Conservation (phyloP, 2,113 vertebrate species). For the Xenopus tropicalis region DNA sequence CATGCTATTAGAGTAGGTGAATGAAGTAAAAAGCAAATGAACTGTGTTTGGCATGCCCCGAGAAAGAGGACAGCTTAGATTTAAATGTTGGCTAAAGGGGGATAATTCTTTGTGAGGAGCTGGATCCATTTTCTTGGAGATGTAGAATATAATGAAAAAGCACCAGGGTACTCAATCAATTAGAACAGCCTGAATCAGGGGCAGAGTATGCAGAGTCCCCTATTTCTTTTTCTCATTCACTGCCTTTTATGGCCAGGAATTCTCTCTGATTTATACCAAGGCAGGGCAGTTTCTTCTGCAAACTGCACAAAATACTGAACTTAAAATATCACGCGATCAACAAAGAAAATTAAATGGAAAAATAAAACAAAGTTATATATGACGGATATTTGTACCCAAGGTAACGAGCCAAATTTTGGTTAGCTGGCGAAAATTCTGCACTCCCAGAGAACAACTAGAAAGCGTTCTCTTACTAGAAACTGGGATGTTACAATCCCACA, state of each 20-base stretch:
- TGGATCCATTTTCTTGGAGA: too few relatives aligned
- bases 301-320: background rate
- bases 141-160: too few relatives aligned
- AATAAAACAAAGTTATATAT: background rate
- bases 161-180: too few relatives aligned
- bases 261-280: background rate
- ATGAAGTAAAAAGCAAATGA: too few relatives aligned
- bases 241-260: conserved; percentile 9
- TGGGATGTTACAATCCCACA: conserved; percentile 9
- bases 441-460: background rate
- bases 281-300: background rate
- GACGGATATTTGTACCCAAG: background rate
- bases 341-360: background rate
- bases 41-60: too few relatives aligned
- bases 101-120: too few relatives aligned
- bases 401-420: background rate
- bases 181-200: too few relatives aligned
- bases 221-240: background rate
- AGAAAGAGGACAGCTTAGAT: too few relatives aligned
- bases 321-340: background rate
- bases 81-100: too few relatives aligned
- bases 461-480: background rate
- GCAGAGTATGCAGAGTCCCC: background rate
- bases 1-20: too few relatives aligned
- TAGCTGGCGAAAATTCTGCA: background rate